Evolutionary conservation across 2,797 vertebrate species (phyloP).

Genomic region (Enteromius fasciolatus): DNA sequence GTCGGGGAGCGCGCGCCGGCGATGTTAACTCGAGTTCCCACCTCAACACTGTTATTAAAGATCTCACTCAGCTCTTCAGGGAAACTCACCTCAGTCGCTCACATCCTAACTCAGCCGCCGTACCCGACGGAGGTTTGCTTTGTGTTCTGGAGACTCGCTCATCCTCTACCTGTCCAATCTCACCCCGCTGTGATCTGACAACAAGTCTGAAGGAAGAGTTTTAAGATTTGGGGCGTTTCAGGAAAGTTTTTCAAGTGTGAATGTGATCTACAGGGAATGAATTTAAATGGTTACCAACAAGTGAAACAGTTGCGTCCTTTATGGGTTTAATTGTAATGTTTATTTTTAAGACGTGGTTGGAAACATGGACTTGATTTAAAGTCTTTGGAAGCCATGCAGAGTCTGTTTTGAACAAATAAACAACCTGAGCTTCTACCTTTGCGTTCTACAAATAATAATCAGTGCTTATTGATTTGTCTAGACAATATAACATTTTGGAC

Average conservation of each 20-base stretch:
- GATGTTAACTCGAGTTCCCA: conserved; percentile 70
- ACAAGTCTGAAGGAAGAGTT: background rate
- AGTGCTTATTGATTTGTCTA: background rate
- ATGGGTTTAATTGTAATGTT: conserved; percentile 2
- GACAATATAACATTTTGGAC: background rate
- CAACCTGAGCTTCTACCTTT: background rate
- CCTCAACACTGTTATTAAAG: conserved; percentile 78
- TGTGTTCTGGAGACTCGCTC: conserved; percentile 4
- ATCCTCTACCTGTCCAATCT: conserved; percentile 27
- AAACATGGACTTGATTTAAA: background rate
- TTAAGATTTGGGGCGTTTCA: conserved; percentile 5
- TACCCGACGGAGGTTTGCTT: conserved; percentile 19
- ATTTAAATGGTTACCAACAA: background rate
- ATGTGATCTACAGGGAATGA: conserved; percentile 4
- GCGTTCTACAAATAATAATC: background rate
- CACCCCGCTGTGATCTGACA: conserved; percentile 23
- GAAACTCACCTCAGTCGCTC: conserved; percentile 64
- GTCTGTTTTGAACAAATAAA: background rate
- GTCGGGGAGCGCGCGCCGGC: conserved; percentile 73
- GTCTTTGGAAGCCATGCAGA: background rate
- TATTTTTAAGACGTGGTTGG: background rate
- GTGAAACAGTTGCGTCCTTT: background rate
- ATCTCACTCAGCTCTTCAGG: conserved; percentile 65
- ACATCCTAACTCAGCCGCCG: conserved; percentile 4
- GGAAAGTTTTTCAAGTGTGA: conserved; percentile 34